Conservation (phyloP, 2,888 invertebrate genomes). For the Noctua janthina region DNA sequence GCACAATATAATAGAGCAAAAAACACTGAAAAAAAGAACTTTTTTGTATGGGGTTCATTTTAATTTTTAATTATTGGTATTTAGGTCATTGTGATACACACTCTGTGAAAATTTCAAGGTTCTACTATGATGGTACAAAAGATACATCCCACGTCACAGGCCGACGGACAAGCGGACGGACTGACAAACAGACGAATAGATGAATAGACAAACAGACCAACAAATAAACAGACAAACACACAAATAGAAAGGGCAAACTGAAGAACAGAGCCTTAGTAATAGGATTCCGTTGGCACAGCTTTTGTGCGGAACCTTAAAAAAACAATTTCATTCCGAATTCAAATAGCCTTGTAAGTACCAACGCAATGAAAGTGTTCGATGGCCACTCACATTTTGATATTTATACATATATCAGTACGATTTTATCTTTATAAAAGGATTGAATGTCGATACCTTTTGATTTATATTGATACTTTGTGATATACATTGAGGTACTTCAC, state of each 20-base stretch:
- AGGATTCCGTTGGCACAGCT: neutral
- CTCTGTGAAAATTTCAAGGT: neutral
- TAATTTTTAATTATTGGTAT: neutral
- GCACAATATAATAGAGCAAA: neutral
- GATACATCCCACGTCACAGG: neutral
- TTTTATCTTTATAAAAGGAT: slow-evolving; percentile 38
- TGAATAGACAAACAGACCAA: no score
- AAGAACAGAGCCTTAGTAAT: neutral
- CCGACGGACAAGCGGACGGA: neutral
- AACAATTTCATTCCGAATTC: slow-evolving; percentile 28
- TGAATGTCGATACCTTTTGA: slow-evolving; percentile 45
- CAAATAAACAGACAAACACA: no score
- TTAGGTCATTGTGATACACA: neutral
- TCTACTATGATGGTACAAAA: neutral
- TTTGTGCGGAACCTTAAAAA: neutral
- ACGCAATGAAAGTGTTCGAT: slow-evolving; percentile 28
- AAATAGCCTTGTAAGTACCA: slow-evolving; percentile 31
- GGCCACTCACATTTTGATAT: slow-evolving; percentile 20
- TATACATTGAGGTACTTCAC: slow-evolving; percentile 27
- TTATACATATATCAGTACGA: slow-evolving; percentile 12
- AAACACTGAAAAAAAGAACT: neutral
- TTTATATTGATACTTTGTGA: slow-evolving; percentile 51
- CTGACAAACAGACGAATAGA: neutral
- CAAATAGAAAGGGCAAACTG: no score
- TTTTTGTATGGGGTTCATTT: neutral